These are phyloP conservation scores for Chirona hameri DNA, from an alignment of 2,888 invertebrate genomes.

Conservation along the genomic window DNA sequence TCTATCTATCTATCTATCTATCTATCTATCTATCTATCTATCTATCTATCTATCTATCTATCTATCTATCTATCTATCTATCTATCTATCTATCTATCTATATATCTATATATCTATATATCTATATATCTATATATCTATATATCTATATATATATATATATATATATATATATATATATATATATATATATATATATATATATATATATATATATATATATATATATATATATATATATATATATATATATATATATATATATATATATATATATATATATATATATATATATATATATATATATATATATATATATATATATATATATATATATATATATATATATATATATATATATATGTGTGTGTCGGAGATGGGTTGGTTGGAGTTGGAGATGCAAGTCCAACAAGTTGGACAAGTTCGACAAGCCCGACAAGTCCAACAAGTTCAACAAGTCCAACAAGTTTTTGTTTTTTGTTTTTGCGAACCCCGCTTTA, in stretches of 20 bases:
- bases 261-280: background rate
- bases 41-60: background rate
- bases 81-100: too few species aligned
- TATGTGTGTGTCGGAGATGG: too few species aligned
- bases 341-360: background rate
- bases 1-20: too few species aligned
- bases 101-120: too few species aligned
- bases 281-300: background rate
- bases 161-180: background rate
- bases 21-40: background rate
- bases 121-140: too few species aligned
- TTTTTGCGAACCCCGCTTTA: too few species aligned
- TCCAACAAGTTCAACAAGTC: too few species aligned
- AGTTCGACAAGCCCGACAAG: too few species aligned
- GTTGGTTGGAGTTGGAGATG: too few species aligned
- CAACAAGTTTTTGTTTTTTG: too few species aligned
- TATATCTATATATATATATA: too few species aligned
- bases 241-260: background rate
- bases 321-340: background rate
- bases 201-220: background rate
- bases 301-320: background rate
- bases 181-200: background rate
- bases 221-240: slow-evolving; percentile 1
- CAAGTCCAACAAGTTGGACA: too few species aligned
- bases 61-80: background rate